Conservation (phyloP, 2,797 vertebrate species). For the Hydrolagus colliei region DNA sequence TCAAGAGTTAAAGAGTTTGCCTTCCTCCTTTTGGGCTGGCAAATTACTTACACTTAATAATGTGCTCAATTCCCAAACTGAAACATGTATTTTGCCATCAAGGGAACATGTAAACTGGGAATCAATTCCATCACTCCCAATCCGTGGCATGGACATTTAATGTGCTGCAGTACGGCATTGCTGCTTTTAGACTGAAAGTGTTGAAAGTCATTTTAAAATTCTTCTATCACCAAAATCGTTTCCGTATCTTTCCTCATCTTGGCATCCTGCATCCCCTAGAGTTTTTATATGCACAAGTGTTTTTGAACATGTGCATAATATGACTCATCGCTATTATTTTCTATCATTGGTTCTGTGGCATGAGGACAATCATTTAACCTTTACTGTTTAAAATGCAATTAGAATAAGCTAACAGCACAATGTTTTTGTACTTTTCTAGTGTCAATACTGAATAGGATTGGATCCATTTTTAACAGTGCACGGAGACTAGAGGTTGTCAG, state of each 20-base stretch:
- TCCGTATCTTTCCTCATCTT: background rate
- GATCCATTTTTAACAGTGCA: conserved; percentile 90
- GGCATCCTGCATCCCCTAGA: background rate
- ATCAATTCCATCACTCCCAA: background rate
- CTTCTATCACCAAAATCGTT: background rate
- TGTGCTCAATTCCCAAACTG: background rate
- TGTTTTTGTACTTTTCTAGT: conserved; percentile 59
- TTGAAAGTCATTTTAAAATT: background rate
- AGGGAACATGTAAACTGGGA: background rate
- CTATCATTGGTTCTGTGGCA: too few relatives aligned
- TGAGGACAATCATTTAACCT: background rate
- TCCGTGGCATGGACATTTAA: too few relatives aligned
- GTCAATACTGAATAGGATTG: conserved; percentile 80
- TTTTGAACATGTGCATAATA: too few relatives aligned
- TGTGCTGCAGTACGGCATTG: background rate
- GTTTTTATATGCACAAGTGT: too few relatives aligned
- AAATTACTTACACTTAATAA: background rate
- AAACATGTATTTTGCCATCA: background rate
- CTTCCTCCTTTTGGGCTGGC: background rate
- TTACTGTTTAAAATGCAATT: background rate
- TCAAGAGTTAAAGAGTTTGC: background rate
- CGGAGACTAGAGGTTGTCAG: conserved; percentile 91
- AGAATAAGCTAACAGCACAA: conserved; percentile 32
- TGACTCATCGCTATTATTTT: too few relatives aligned
- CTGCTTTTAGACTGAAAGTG: background rate